Conservation (phyloP, 2,797 vertebrate species). For the Mormyrops boulengeri region DNA sequence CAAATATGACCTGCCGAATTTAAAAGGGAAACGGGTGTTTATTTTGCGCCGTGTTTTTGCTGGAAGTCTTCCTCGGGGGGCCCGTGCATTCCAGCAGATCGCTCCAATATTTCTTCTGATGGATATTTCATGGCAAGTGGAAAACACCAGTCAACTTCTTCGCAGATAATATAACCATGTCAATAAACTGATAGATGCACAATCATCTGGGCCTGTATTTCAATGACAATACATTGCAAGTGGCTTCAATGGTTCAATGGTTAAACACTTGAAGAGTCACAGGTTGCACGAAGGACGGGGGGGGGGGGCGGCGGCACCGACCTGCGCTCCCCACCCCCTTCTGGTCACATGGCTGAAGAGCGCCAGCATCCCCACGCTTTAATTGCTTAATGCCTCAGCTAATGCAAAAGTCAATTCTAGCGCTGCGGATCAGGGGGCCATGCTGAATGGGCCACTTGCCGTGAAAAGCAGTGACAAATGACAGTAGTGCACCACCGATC, state of each 20-base stretch:
- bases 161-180: background rate
- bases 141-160: background rate
- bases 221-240: background rate
- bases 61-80: background rate
- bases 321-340: background rate
- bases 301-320: background rate
- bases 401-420: conserved; percentile 38
- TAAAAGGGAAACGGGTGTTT: conserved; percentile 46
- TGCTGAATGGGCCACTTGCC: conserved; percentile 19
- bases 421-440: conserved; percentile 25
- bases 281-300: background rate
- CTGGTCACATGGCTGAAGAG: background rate
- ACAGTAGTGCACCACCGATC: conserved; percentile 19
- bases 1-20: conserved; percentile 89
- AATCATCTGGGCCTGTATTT: background rate
- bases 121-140: background rate
- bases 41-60: conserved; percentile 6
- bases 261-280: background rate
- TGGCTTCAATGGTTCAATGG: background rate
- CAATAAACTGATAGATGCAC: background rate
- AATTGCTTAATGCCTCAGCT: conserved; percentile 37
- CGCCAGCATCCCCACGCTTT: background rate
- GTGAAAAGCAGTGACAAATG: background rate
- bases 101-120: background rate
- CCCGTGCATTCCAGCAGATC: background rate